A percentile compares a stretch with the other conserved stretches of the same genome.
These are phyloP conservation scores for Pycnomerus fuliginosus DNA, from an alignment of 2,888 invertebrate species.

Conservation along the genomic window DNA sequence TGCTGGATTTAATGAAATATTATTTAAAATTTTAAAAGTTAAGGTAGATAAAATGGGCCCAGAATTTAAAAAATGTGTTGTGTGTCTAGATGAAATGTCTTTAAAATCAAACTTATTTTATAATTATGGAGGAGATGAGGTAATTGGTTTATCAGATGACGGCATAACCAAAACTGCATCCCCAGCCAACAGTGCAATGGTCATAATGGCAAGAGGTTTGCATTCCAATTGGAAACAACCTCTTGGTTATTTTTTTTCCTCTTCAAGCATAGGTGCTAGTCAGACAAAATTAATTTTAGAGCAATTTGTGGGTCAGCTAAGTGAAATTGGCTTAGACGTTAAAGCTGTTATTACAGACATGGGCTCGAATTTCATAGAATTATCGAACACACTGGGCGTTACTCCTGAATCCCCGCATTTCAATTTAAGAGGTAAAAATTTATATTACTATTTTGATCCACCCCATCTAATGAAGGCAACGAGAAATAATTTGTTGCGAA, in stretches of 20 bases:
- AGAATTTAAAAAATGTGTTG: neutral
- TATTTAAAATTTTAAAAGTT: constrained; percentile 1
- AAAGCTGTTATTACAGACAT: too few species aligned
- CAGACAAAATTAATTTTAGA: too few species aligned
- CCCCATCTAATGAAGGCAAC: too few species aligned
- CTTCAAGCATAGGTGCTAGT: too few species aligned
- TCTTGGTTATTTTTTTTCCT: constrained; percentile 8
- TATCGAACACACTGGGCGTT: too few species aligned
- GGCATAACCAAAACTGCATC: neutral
- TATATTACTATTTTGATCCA: too few species aligned
- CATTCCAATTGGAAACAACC: constrained; percentile 1
- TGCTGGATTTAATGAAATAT: too few species aligned
- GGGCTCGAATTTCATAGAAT: too few species aligned
- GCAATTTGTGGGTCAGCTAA: too few species aligned
- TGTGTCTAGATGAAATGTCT: neutral
- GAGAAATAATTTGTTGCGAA: constrained; percentile 9
- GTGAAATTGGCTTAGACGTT: too few species aligned
- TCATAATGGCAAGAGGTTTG: constrained; percentile 1
- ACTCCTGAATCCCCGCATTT: too few species aligned
- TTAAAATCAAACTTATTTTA: constrained; percentile 1
- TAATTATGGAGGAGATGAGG: neutral
- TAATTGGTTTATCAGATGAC: neutral
- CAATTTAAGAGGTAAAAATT: too few species aligned
- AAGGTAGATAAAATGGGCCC: neutral
- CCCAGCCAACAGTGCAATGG: constrained; percentile 1